A percentile compares a stretch with the other conserved stretches of the same genome.
Evolutionary conservation across 1,140 invertebrate genomes (phyloP).

Genomic region (Pogonomyrmex californicus): DNA sequence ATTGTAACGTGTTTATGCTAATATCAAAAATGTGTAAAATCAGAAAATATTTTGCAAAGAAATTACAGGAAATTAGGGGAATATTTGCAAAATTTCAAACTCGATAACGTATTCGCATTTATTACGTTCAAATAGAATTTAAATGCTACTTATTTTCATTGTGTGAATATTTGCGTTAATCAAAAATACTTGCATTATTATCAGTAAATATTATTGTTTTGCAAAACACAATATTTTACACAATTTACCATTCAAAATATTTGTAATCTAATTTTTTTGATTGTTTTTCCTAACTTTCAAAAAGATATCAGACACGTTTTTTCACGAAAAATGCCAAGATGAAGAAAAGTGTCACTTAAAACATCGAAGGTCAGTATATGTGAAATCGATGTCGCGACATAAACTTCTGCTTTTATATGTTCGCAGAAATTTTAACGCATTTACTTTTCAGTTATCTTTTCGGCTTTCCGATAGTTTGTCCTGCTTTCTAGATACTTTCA

Average conservation of each 20-base stretch:
- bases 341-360: slow-evolving; percentile 34
- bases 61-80: not conserved
- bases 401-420: slow-evolving; percentile 19
- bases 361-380: slow-evolving; percentile 2
- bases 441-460: slow-evolving; percentile 11
- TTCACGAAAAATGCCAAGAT: slow-evolving; percentile 28
- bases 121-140: slow-evolving; percentile 1
- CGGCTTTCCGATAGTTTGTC: slow-evolving; percentile 25
- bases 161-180: not conserved
- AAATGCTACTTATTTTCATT: slow-evolving; percentile 10
- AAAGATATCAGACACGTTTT: not conserved
- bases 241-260: not conserved
- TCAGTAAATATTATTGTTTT: not conserved
- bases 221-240: not conserved
- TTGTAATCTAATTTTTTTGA: not conserved
- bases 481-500: slow-evolving; percentile 7
- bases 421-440: slow-evolving; percentile 16
- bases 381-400: slow-evolving; percentile 1
- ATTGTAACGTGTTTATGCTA: slow-evolving; percentile 45
- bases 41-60: not conserved
- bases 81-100: slow-evolving; percentile 10
- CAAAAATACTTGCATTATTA: not conserved
- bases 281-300: not conserved
- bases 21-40: slow-evolving; percentile 42
- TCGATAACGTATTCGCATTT: not conserved